phyloP scores from a whole-genome alignment of 2,888 invertebrate genomes.

The Coelogynopora nodosa region DNA sequence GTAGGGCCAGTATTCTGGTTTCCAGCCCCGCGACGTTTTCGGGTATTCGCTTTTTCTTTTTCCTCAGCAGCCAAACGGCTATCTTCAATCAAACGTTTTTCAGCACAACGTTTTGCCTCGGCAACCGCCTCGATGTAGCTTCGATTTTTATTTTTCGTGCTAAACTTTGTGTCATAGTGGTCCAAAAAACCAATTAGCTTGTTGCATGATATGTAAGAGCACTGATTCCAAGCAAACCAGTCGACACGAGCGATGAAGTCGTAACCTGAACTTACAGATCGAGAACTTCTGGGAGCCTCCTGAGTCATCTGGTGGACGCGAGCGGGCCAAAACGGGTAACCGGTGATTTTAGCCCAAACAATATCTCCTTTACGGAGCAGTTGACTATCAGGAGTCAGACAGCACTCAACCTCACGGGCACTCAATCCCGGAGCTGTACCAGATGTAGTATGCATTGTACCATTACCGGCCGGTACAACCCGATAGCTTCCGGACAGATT shows the following conservation, averaged over 20 bases:
- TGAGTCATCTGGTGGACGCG: constrained; percentile 12
- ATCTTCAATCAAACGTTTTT: not conserved
- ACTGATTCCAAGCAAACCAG: constrained; percentile 31
- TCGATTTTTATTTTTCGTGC: constrained; percentile 37
- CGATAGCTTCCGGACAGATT: not conserved
- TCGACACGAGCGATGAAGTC: not conserved
- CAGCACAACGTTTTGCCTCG: constrained; percentile 37
- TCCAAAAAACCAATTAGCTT: not conserved
- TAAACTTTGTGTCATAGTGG: constrained; percentile 39
- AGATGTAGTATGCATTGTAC: not conserved
- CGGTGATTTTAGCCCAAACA: constrained; percentile 34
- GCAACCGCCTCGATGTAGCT: constrained; percentile 36
- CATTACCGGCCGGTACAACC: not conserved
- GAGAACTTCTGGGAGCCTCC: not conserved
- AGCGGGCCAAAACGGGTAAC: constrained; percentile 21
- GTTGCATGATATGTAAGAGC: constrained; percentile 11
- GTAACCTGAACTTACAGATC: not conserved
- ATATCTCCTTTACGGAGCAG: constrained; percentile 5
- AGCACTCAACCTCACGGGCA: constrained; percentile 11
- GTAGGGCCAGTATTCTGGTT: not conserved
- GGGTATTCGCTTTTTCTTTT: not conserved
- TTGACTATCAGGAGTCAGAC: constrained; percentile 5
- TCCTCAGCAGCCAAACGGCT: not conserved
- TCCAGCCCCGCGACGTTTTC: not conserved
- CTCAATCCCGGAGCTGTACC: not conserved